Evolutionary conservation across 2,797 vertebrate genomes (phyloP), one percentile per base, ranked within the genome.

Genomic region (Nannoperca obscura): DNA sequence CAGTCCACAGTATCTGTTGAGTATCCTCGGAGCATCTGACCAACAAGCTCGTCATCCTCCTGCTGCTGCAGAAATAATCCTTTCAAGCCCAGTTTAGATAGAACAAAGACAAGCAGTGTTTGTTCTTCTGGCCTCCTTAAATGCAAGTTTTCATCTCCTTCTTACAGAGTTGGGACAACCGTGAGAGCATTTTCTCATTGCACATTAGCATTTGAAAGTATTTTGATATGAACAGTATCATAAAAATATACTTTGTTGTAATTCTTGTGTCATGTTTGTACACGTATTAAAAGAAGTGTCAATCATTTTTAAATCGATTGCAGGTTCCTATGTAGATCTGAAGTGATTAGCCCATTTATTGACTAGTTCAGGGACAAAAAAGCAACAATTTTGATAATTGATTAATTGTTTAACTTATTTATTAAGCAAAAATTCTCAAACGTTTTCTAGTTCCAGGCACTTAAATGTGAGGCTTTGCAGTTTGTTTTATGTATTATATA

Each of bases 1-100:
- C 50, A 62, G 22, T 22, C 27, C 46, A 19, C 60, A 57, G 12
- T 67, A 8, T 59, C 13, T 3, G 15, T 32, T 71, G 5, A 49
- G 22, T 54, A 2, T 80, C 60, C 5, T 59, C 7, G 4, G 27
- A 82, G 24, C 82, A 78, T 76, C 67, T 81, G 73, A 85, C 77
- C 58, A 24, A 4, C 34, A 1, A 7, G 10, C 40, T 69, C 4
- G 5, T 81, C 64, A 53, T 66, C 54, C 8, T 34, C 42, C 9
- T 27, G 8, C 13, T 3, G 4, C 68, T 1, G 59, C 59, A 47
- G 47, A 52, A 68, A 59, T 76, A 74, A 86, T 85, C 55, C 4
- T 64, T 88, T 82, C 1, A 6, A 6, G 2, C 20, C 11, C 54
- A 50, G 50, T 73, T 5, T 74, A 30, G 24, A 50, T 15, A 15